Evolutionary conservation across 2,888 invertebrate genomes (phyloP), one percentile per base, ranked within the genome.

Genomic region (Megaustenia siamemsis): DNA sequence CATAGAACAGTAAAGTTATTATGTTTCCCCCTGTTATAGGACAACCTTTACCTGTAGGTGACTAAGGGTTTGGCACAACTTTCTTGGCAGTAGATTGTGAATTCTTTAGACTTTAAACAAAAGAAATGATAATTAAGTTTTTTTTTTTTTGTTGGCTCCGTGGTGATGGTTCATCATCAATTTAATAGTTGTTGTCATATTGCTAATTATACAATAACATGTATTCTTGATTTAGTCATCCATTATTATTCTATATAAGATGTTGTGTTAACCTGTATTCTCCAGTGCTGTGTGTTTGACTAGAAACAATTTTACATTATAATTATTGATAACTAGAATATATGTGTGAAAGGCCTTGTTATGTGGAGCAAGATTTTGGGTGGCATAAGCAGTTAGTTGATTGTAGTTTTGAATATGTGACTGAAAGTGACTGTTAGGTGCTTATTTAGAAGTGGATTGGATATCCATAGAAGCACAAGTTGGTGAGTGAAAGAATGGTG

Each of bases 401-500:
- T 10, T 28, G 32, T 28, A 35, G n/a, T 28, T 28, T 10, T 32
- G 32, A 66, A n/a, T n/a, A 66, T 32, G 18, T 32, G 10, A 32
- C 53, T 53, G 53, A 53, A 21, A 21, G 18, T 53, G 12, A 24
- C 53, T 53, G 12, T 18, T 53, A 21, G 12, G 18, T 21, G 53
- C 21, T 10, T 53, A 10, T 21, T 53, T 10, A 10, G 8, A 45
- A 6, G 6, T 45, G 3, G 6, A 53, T 6, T 53, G 10, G 18
- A 21, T 53, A 21, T 12, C 53, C 18, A 40, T 40, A 69, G 32
- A 38, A 66, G 28, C 28, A 66, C 18, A 32, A 69, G 69, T 40
- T 40, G 38, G 69, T 40, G 69, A 38, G 69, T 69, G 69, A 5
- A 24, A 69, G 69, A 69, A 69, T 69, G 69, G 69, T 69, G 40